phyloP scores from a whole-genome alignment of 2,113 vertebrate genomes.

The Mormyrus lacerda region DNA sequence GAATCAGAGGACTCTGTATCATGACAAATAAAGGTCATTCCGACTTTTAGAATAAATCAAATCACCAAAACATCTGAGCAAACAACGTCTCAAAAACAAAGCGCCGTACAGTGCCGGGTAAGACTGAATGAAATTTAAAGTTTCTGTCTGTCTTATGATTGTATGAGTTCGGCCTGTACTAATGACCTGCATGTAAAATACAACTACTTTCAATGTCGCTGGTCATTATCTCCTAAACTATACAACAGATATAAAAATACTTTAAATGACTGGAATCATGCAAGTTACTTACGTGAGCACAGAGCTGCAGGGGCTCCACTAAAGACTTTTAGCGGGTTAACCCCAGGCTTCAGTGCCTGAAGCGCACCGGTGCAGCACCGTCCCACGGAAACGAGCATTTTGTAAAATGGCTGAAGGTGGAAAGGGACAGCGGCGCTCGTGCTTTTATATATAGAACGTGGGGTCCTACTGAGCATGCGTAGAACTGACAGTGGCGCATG shows the following conservation, averaged over 20 bases:
- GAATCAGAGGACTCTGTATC: background rate
- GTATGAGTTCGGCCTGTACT: background rate
- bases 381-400: constrained; percentile 79
- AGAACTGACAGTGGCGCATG: background rate
- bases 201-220: background rate
- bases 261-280: background rate
- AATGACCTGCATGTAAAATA: background rate
- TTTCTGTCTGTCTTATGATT: background rate
- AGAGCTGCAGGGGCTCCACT: constrained; percentile 58
- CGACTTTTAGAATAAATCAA: background rate
- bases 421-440: constrained; percentile 46
- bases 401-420: constrained; percentile 74
- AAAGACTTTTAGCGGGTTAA: constrained; percentile 56
- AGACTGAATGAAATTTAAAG: accelerated
- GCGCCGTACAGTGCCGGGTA: background rate
- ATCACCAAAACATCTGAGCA: background rate
- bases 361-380: constrained; percentile 72
- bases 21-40: constrained; percentile 15
- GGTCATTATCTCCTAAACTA: background rate
- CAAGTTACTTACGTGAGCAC: constrained; percentile 52
- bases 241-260: background rate
- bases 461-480: constrained; percentile 48
- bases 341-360: constrained; percentile 68
- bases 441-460: constrained; percentile 37
- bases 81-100: too few species aligned